Conservation (phyloP, 2,888 invertebrate species). For the Caenorhabditis drosophilae region DNA sequence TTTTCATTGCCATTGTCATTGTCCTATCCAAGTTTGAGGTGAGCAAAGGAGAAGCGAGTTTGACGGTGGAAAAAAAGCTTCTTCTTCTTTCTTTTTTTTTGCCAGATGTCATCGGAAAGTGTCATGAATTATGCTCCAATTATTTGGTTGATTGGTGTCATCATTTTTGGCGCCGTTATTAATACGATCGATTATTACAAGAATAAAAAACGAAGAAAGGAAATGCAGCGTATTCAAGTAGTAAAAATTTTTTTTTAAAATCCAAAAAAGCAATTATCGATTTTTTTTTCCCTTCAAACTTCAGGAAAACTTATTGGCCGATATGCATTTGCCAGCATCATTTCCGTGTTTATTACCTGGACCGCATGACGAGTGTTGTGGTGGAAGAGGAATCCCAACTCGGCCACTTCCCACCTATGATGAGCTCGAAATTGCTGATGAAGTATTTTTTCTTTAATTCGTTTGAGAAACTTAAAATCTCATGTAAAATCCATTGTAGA, state of each 20-base stretch:
- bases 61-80: too few relatives aligned
- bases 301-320: slow-evolving; percentile 24
- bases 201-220: slow-evolving; percentile 30
- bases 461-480: background rate
- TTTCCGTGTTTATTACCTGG: slow-evolving; percentile 45
- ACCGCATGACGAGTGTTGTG: slow-evolving; percentile 37
- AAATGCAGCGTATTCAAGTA: slow-evolving; percentile 17
- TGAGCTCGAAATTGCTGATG: slow-evolving; percentile 30
- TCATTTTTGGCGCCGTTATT: slow-evolving; percentile 36
- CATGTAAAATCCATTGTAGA: background rate
- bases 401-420: slow-evolving; percentile 41
- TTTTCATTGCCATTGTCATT: slow-evolving; percentile 33
- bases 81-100: too few relatives aligned
- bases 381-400: slow-evolving; percentile 24
- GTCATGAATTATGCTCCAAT: slow-evolving; percentile 35
- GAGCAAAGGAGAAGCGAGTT: slow-evolving; percentile 6
- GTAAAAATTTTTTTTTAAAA: too few relatives aligned
- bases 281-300: too few relatives aligned
- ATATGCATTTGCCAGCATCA: slow-evolving; percentile 26
- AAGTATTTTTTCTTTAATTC: slow-evolving; percentile 8
- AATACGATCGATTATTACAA: slow-evolving; percentile 42
- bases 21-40: slow-evolving; percentile 29
- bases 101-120: background rate
- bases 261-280: background rate
- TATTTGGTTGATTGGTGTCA: slow-evolving; percentile 46